Evolutionary conservation across 2,888 invertebrate species (phyloP).

Genomic region (Sclerodermus sp.): DNA sequence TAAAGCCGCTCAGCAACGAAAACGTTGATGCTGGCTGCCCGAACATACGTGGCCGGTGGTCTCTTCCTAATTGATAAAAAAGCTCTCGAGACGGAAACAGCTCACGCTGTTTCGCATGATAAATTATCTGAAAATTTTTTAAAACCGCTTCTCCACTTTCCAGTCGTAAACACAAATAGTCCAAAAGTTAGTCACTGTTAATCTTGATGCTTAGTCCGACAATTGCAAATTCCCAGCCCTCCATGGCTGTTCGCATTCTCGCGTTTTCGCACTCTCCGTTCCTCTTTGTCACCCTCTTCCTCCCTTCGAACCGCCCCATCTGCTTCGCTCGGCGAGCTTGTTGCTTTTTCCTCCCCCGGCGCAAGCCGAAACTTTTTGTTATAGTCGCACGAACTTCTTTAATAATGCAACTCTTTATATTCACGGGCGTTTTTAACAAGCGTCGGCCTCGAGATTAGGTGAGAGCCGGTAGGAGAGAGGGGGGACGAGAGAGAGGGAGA

Average conservation of each 20-base stretch:
- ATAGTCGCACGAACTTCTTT: slow-evolving; percentile 57
- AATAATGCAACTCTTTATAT: slow-evolving; percentile 61
- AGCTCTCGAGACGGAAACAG: too few species aligned
- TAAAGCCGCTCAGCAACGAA: too few species aligned
- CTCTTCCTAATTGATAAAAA: too few species aligned
- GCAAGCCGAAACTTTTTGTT: slow-evolving; percentile 49
- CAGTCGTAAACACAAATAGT: too few species aligned
- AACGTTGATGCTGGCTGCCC: too few species aligned
- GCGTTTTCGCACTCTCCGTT: slow-evolving; percentile 22
- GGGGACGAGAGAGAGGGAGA: slow-evolving; percentile 12
- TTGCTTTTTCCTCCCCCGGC: slow-evolving; percentile 37
- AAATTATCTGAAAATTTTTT: too few species aligned
- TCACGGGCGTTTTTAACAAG: slow-evolving; percentile 58
- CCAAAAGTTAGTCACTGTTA: too few species aligned
- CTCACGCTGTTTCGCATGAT: too few species aligned
- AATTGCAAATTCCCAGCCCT: too few species aligned
- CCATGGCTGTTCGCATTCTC: slow-evolving; percentile 12
- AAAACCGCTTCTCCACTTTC: too few species aligned
- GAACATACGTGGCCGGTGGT: too few species aligned
- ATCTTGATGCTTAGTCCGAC: too few species aligned
- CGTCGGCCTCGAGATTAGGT: slow-evolving; percentile 52
- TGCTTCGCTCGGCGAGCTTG: slow-evolving; percentile 26
- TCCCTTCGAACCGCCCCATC: slow-evolving; percentile 12
- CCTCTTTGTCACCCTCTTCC: slow-evolving; percentile 9
- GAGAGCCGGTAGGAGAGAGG: slow-evolving; percentile 25